Evolutionary conservation across 2,888 invertebrate species (phyloP).

Genomic region (Embidobia sp.): DNA sequence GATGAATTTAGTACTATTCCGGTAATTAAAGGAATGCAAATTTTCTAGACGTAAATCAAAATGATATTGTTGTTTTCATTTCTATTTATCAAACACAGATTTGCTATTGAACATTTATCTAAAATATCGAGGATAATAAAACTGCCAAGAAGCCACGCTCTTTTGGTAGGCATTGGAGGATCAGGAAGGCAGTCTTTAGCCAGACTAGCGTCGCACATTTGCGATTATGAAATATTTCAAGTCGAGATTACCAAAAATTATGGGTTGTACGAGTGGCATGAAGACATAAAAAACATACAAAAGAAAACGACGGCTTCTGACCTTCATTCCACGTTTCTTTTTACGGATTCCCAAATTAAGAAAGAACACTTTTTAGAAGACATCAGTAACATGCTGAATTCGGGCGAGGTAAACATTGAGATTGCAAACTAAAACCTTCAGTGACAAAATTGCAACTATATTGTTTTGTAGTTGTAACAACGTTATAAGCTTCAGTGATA

Average conservation of each 20-base stretch:
- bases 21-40: slow-evolving; percentile 82
- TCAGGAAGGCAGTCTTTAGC: slow-evolving; percentile 96
- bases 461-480: too few species aligned
- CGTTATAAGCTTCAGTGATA: too few species aligned
- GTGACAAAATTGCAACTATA: too few species aligned
- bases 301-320: slow-evolving; percentile 92
- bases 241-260: slow-evolving; percentile 95
- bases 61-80: background rate
- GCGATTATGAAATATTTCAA: slow-evolving; percentile 94
- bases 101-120: slow-evolving; percentile 96
- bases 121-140: slow-evolving; percentile 94
- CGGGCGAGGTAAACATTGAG: slow-evolving; percentile 88
- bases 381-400: slow-evolving; percentile 94
- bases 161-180: slow-evolving; percentile 95
- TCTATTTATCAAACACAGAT: slow-evolving; percentile 82
- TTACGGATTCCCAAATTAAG: slow-evolving; percentile 96
- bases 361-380: slow-evolving; percentile 97
- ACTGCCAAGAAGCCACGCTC: slow-evolving; percentile 94
- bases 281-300: slow-evolving; percentile 92
- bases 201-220: slow-evolving; percentile 94
- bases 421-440: too few species aligned
- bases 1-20: slow-evolving; percentile 96
- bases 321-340: slow-evolving; percentile 93
- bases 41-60: too few species aligned
- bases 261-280: slow-evolving; percentile 92